A percentile compares a stretch with the other conserved stretches of the same genome.
Evolutionary conservation across 2,113 vertebrate genomes (phyloP).

Genomic region (Neopipo cinnamomea): DNA sequence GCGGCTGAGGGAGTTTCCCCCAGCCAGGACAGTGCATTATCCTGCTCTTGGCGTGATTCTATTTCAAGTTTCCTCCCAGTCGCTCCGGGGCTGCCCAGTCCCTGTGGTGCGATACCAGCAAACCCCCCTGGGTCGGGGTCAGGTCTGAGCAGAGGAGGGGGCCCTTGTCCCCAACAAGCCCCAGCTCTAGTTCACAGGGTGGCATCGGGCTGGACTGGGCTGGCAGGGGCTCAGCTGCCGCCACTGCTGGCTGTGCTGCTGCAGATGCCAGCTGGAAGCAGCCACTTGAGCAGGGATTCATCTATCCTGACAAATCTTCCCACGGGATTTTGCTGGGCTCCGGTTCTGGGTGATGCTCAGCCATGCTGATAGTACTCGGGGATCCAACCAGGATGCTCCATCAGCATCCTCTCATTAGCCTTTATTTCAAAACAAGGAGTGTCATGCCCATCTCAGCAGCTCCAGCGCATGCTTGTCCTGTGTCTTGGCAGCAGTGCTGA

Average conservation of each 20-base stretch:
- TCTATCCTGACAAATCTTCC: not conserved
- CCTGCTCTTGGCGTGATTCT: not conserved
- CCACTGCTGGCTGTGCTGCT: not conserved
- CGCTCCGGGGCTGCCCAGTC: rapidly evolving
- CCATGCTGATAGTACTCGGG: not conserved
- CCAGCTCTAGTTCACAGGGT: not conserved
- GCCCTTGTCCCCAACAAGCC: not conserved
- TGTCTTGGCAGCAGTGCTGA: not conserved
- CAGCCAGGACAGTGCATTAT: rapidly evolving
- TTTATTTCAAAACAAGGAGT: not conserved
- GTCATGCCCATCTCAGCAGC: not conserved
- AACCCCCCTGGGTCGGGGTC: rapidly evolving
- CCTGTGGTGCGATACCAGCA: rapidly evolving
- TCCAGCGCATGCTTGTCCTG: not conserved
- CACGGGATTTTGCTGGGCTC: not conserved
- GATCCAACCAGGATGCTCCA: not conserved
- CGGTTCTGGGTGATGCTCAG: not conserved
- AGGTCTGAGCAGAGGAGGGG: rapidly evolving
- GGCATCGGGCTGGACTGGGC: not conserved
- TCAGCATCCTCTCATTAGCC: not conserved
- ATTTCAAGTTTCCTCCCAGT: not conserved
- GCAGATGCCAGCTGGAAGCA: not conserved
- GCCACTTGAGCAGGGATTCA: not conserved
- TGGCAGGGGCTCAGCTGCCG: not conserved
- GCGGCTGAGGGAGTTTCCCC: not conserved